Percentiles rank a stretch among this genome's conserved stretches.
Evolutionary conservation across 92 coral and sea anemone species (phyloP).

Genomic region (Nematostella vectensis): DNA sequence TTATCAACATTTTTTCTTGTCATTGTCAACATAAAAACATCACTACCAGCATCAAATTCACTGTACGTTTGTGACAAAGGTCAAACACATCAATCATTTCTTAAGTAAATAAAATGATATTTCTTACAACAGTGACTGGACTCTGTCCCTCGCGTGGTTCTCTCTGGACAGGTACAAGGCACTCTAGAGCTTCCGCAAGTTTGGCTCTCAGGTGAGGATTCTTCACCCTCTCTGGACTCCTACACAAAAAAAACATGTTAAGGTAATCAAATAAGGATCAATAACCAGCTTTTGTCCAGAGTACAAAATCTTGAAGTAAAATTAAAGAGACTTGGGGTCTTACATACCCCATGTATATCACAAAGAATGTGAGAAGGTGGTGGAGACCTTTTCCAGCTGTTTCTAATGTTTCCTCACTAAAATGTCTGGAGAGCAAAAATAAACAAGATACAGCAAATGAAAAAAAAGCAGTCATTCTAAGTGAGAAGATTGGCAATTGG

Average conservation of each 20-base stretch:
- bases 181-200: slow-evolving; percentile 86
- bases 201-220: slow-evolving; percentile 97
- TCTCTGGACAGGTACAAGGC: slow-evolving; percentile 63
- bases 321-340: background rate
- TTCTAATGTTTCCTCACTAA: slow-evolving; percentile 90
- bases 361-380: slow-evolving; percentile 81
- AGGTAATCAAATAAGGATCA: background rate
- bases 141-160: no score
- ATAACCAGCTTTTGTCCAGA: background rate
- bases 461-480: no score
- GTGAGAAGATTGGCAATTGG: no score
- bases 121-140: no score
- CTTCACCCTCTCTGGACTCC: slow-evolving; percentile 80
- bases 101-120: no score
- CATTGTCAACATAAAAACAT: no score
- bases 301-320: background rate
- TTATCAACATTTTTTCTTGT: no score
- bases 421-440: slow-evolving; percentile 52
- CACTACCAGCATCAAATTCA: no score
- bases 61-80: no score
- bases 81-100: no score
- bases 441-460: no score
- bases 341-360: slow-evolving; percentile 82
- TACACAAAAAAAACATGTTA: no score
- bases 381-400: slow-evolving; percentile 71